A percentile compares a stretch with the other conserved stretches of the same genome.
These are phyloP conservation scores for Sinhomidia bicolor DNA, from an alignment of 2,888 invertebrate species.

Conservation along the genomic window DNA sequence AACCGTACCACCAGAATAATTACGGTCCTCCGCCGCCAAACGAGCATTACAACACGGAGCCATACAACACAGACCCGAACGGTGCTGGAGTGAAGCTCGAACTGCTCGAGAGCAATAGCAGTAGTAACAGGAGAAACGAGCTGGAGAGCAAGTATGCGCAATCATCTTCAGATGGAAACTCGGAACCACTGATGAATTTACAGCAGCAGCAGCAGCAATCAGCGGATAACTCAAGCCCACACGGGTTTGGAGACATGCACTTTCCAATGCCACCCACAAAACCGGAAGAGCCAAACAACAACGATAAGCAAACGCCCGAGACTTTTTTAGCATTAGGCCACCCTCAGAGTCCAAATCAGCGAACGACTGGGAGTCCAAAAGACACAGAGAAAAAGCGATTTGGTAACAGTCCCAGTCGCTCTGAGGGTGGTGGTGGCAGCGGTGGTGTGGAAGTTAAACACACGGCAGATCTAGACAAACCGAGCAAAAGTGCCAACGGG, in stretches of 20 bases:
- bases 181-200: not conserved
- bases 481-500: not conserved
- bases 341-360: constrained; percentile 76
- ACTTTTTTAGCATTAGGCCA: constrained; percentile 78
- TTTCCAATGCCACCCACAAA: constrained; percentile 58
- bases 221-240: constrained; percentile 73
- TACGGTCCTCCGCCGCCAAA: not conserved
- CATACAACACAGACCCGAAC: constrained; percentile 45
- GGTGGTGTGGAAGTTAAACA: too few relatives aligned
- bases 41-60: constrained; percentile 44
- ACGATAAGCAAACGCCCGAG: constrained; percentile 63
- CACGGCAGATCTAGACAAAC: not conserved
- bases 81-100: constrained; percentile 47
- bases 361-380: constrained; percentile 65
- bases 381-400: constrained; percentile 64
- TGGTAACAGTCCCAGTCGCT: constrained; percentile 73
- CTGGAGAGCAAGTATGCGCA: constrained; percentile 66
- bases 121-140: constrained; percentile 72
- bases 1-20: constrained; percentile 66
- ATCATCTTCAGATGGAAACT: not conserved
- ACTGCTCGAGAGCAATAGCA: constrained; percentile 51
- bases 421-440: constrained; percentile 77
- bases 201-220: constrained; percentile 16
- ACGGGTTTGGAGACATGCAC: constrained; percentile 70
- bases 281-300: constrained; percentile 65